Percentiles rank a stretch among this genome's conserved stretches.
Conservation (phyloP, 2,113 vertebrate genomes). For the Ifrita kowaldi region DNA sequence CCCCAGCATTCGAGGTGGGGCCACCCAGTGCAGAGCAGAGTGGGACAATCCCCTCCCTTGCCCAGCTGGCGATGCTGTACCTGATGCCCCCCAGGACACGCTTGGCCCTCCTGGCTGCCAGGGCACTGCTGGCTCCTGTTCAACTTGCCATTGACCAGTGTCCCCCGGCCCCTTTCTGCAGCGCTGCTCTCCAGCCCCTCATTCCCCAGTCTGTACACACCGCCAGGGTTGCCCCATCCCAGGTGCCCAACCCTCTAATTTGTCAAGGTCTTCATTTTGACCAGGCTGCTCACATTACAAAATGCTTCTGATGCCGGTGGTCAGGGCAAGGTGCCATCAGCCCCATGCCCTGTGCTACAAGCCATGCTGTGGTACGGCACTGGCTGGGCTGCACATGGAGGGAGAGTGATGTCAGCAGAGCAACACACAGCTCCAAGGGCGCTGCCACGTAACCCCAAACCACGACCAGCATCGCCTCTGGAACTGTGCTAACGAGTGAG, state of each 20-base stretch:
- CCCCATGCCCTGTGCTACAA: not conserved
- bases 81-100: not conserved
- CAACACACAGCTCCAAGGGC: accelerated
- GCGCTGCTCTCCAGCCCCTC: accelerated
- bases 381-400: not conserved
- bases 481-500: not conserved
- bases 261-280: not conserved
- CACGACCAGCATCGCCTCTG: accelerated
- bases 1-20: not conserved
- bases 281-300: not conserved
- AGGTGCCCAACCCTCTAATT: not conserved
- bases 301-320: accelerated
- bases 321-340: not conserved
- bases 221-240: accelerated
- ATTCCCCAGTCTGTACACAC: no score
- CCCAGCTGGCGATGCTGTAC: accelerated
- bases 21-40: accelerated
- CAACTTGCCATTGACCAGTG: accelerated
- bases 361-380: accelerated
- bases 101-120: not conserved
- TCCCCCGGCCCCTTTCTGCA: accelerated
- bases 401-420: not conserved
- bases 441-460: not conserved
- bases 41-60: not conserved
- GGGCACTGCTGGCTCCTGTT: accelerated